A percentile compares a stretch with the other conserved stretches of the same genome.
phyloP scores from a whole-genome alignment of 2,113 vertebrate genomes.

The Anarhynchus alexandrinus region DNA sequence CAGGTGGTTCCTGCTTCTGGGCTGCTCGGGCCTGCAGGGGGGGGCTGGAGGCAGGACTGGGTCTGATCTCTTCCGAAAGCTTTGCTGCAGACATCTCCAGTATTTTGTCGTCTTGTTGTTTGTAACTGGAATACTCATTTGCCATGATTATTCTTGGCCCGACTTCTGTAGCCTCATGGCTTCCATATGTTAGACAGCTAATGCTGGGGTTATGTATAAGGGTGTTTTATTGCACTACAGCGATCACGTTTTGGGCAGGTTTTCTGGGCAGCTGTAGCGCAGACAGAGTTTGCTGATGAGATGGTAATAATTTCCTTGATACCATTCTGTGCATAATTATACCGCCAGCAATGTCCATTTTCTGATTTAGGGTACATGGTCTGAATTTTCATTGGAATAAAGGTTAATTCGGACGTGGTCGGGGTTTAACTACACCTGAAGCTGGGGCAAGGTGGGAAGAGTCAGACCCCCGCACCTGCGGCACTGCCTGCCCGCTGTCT shows the following conservation, averaged over 20 bases:
- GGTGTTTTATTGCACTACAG: background rate
- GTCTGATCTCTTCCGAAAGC: background rate
- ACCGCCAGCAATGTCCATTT: background rate
- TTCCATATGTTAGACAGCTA: background rate
- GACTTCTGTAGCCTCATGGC: constrained; percentile 11
- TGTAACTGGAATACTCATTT: background rate
- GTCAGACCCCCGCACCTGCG: background rate
- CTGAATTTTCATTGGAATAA: background rate
- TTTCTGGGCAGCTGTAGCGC: background rate
- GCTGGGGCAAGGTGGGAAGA: background rate
- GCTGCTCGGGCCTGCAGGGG: background rate
- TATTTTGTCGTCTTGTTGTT: background rate
- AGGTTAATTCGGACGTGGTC: rapidly evolving
- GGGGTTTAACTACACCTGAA: background rate
- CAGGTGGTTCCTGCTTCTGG: rapidly evolving
- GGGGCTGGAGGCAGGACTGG: background rate
- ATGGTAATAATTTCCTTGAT: background rate
- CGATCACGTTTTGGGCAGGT: background rate
- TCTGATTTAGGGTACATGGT: background rate
- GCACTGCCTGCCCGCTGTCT: background rate
- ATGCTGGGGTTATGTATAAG: background rate
- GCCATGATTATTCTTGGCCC: background rate
- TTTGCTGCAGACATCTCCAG: background rate
- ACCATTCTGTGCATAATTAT: background rate
- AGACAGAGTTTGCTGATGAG: background rate